These are phyloP conservation scores for Geodia barretti DNA, from an alignment of 37 sponge, comb jelly and placozoan genomes.

Conservation along the genomic window DNA sequence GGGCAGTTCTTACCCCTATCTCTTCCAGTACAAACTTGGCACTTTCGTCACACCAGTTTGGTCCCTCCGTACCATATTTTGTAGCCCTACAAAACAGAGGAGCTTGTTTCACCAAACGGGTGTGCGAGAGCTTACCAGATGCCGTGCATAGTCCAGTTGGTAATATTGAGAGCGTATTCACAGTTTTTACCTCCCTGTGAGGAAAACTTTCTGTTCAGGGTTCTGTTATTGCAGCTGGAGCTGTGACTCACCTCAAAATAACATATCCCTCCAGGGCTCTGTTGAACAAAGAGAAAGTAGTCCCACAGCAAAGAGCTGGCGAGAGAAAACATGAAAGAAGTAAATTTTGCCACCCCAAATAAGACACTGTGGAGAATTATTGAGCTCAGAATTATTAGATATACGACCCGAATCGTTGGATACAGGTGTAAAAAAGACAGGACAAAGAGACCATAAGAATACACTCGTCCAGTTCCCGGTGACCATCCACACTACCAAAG, in stretches of 20 bases:
- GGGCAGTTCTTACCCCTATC: background rate
- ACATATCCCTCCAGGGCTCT: constrained; percentile 49
- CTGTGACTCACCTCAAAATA: constrained; percentile 6
- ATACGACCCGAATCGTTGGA: too few species aligned
- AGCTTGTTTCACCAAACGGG: too few species aligned
- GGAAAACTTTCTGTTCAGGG: too few species aligned
- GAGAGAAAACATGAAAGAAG: background rate
- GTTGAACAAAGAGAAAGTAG: constrained; percentile 48
- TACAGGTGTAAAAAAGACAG: too few species aligned
- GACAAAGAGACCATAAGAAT: too few species aligned
- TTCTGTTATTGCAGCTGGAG: too few species aligned
- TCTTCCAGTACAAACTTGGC: constrained; percentile 5
- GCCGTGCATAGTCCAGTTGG: constrained; percentile 20
- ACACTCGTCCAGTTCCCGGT: too few species aligned
- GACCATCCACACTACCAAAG: too few species aligned
- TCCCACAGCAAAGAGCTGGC: constrained; percentile 15
- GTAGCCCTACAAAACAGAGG: constrained; percentile 17
- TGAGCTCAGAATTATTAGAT: too few species aligned
- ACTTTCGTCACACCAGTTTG: constrained; percentile 5
- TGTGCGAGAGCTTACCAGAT: constrained; percentile 18
- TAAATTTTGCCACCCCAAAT: too few species aligned
- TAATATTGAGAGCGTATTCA: background rate
- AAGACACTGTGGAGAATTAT: too few species aligned
- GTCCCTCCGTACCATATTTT: background rate
- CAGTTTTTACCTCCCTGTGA: background rate